Conservation (phyloP, 1,140 invertebrate genomes). For the Agrypnia vestita region DNA sequence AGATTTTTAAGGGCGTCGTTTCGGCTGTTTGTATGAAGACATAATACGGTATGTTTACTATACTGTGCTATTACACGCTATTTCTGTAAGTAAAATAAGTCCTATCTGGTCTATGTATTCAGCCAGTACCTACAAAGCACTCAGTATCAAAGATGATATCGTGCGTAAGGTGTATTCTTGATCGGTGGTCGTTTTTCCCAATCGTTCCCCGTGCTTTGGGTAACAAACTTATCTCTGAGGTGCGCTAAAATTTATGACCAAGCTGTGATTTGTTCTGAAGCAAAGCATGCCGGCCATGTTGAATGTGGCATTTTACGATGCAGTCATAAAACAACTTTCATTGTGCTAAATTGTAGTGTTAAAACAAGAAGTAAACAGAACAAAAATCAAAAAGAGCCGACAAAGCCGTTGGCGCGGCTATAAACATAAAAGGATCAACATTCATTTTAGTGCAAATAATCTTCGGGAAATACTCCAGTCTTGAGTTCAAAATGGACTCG, state of each 20-base stretch:
- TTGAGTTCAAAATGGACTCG: too few species aligned
- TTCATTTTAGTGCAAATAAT: constrained; percentile 26
- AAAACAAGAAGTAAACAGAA: constrained; percentile 50
- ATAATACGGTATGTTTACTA: too few species aligned
- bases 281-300: constrained; percentile 28
- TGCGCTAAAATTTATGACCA: not conserved
- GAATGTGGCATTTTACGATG: constrained; percentile 46
- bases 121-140: too few species aligned
- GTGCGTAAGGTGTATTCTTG: too few species aligned
- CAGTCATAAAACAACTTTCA: constrained; percentile 54
- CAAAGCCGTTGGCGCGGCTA: constrained; percentile 21
- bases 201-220: too few species aligned
- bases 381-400: constrained; percentile 23
- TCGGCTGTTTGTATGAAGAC: too few species aligned
- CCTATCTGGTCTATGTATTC: too few species aligned
- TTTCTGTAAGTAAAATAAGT: too few species aligned
- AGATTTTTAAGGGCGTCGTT: too few species aligned
- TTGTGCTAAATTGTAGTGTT: constrained; percentile 56
- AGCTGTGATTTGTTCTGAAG: not conserved
- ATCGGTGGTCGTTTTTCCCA: too few species aligned
- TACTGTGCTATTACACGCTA: too few species aligned
- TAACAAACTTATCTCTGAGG: not conserved
- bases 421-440: constrained; percentile 38
- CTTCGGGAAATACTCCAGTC: not conserved
- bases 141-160: too few species aligned